Conservation (phyloP, 2,113 vertebrate genomes). For the Tragelaphus scriptus region DNA sequence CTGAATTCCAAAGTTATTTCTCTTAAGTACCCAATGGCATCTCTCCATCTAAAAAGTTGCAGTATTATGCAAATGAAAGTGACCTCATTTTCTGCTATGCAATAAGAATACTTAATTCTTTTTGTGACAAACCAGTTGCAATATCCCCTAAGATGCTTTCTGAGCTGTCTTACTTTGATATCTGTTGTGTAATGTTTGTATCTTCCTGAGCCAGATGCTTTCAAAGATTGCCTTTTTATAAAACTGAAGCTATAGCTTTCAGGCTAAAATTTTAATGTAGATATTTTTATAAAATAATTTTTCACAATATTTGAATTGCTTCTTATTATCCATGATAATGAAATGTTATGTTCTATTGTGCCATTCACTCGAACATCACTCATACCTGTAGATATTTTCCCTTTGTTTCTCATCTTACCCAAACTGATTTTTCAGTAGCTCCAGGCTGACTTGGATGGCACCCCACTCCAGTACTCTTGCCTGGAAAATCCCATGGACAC, state of each 20-base stretch:
- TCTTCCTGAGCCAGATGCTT: conserved; percentile 81
- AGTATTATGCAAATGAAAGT: conserved; percentile 82
- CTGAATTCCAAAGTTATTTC: conserved; percentile 62
- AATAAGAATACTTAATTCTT: conserved; percentile 75
- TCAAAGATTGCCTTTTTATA: conserved; percentile 82
- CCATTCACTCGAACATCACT: conserved; percentile 14
- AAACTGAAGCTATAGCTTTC: conserved; percentile 76
- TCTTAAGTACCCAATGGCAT: conserved; percentile 56
- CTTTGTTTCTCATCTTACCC: conserved; percentile 28
- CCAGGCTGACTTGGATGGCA: background rate
- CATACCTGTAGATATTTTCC: background rate
- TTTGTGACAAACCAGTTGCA: conserved; percentile 71
- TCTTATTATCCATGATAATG: conserved; percentile 73
- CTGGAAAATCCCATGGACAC: too few relatives aligned
- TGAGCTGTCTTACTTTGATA: conserved; percentile 61
- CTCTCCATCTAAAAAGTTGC: conserved; percentile 66
- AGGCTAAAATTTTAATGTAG: conserved; percentile 79
- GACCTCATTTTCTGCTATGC: conserved; percentile 87
- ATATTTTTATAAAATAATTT: conserved; percentile 84
- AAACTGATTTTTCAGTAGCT: background rate
- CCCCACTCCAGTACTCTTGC: too few relatives aligned
- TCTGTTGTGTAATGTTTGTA: conserved; percentile 74
- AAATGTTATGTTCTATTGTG: conserved; percentile 39
- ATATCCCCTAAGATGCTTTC: conserved; percentile 63
- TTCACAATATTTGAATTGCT: conserved; percentile 73